Base-by-base conservation (phyloP, 2,888 invertebrate species). In the Idaea dimidiata region DNA sequence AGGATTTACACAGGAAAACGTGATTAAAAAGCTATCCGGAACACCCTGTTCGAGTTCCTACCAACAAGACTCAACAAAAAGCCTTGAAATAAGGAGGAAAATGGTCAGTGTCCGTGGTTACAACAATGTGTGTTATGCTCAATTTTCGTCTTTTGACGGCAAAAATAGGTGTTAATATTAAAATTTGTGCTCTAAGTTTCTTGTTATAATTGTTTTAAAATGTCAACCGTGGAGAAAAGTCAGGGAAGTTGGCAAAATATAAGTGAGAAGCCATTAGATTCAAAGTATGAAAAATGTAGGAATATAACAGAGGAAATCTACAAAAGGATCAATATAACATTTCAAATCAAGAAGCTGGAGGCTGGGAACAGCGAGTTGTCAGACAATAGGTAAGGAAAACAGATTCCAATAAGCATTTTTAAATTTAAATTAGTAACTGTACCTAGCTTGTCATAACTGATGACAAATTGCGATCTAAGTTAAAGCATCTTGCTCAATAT, bases 301-400 rank as follows among this genome's bases (percentile, higher is more conserved):
- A 87, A 91, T 74, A 92, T 92, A 8, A 88, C 91, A 0, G 91
- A 91, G 62, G 92, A 92, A 69, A 92, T 92, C 70, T 92, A 92
- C 71, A 92, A 92, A 65, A 84, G 92, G 72, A 92, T 92, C 66
- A 86, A 92, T 73, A 89, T 92, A 64, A 92, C 91, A 6, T 91
- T 92, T 81, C 84, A 91, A 80, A 91, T 91, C 14, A 92, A 91
- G 70, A 87, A 91, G 70, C 70, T 89, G 56, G 90, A 89, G 66
- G 83, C 76, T 3, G 77, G 78, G 0, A 86, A 84, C 54, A 91
- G 89, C 79, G 89, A 91, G 57, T 61, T 84, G 0, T 90, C 91
- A 0, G 86, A 89, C 17, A 77, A 82, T 58, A 91, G 91, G 91
- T 91, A 78, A 76, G 64, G 24, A 17, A n/a, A 43, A 43, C 43